A percentile compares a stretch with the other conserved stretches of the same genome.
Conservation (phyloP, 2,797 vertebrate genomes). For the Tauraco hartlaubi region DNA sequence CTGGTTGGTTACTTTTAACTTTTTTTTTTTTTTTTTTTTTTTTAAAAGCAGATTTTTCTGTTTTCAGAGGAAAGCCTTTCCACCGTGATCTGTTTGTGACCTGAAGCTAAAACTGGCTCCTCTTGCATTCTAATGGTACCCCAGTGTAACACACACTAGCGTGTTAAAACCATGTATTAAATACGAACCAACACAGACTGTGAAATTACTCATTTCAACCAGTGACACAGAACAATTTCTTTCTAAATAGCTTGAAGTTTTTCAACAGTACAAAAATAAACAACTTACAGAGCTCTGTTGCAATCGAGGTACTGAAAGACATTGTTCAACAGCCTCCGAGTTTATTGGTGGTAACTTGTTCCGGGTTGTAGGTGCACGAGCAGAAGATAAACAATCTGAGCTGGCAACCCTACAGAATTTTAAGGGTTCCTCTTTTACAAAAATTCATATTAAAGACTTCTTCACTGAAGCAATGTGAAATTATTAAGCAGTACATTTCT, state of each 20-base stretch:
- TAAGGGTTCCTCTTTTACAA: background rate
- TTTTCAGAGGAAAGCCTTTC: background rate
- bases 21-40: background rate
- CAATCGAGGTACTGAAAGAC: slow-evolving; percentile 33
- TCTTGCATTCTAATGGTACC: background rate
- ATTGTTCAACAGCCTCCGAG: slow-evolving; percentile 69
- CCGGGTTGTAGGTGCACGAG: background rate
- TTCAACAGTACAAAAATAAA: background rate
- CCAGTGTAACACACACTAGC: background rate
- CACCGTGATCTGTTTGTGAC: background rate
- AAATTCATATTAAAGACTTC: background rate
- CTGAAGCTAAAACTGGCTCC: background rate
- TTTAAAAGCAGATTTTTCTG: background rate
- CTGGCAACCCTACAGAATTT: slow-evolving; percentile 74
- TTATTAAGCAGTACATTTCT: background rate
- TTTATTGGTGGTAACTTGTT: slow-evolving; percentile 82
- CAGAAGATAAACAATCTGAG: slow-evolving; percentile 68
- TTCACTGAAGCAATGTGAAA: background rate
- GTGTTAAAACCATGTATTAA: background rate
- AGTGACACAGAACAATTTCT: background rate
- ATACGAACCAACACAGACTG: background rate
- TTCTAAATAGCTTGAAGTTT: background rate
- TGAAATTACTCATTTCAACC: background rate
- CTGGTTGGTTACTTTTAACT: fast-evolving
- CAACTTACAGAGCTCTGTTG: slow-evolving; percentile 79